phyloP scores from a whole-genome alignment of 2,797 vertebrate species.

The Amphiprion clarkii region DNA sequence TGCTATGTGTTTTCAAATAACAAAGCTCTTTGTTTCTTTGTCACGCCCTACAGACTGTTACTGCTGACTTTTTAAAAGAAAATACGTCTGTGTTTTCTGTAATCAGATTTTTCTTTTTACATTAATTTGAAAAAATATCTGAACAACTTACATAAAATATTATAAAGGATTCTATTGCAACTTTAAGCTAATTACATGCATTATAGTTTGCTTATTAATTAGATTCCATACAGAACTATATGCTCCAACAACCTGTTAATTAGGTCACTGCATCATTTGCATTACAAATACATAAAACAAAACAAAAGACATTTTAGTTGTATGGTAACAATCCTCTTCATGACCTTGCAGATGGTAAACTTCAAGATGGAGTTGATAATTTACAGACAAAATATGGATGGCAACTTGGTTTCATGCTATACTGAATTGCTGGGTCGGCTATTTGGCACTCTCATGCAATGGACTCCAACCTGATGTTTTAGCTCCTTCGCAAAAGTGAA shows the following conservation, averaged over 20 bases:
- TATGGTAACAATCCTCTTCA: slow-evolving; percentile 1
- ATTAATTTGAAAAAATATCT: neutral
- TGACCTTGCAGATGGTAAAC: neutral
- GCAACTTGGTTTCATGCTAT: neutral
- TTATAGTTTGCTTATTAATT: neutral
- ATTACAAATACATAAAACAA: neutral
- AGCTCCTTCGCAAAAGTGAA: slow-evolving; percentile 15
- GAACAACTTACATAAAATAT: neutral
- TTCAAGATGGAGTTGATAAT: neutral
- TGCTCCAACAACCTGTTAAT: neutral
- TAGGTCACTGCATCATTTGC: slow-evolving; percentile 7
- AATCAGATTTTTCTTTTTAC: no score
- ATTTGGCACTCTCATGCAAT: slow-evolving; percentile 6
- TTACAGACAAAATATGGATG: neutral
- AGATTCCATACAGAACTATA: neutral
- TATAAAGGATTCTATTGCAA: neutral
- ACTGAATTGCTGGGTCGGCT: neutral
- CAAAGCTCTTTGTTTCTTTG: no score
- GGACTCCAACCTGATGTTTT: slow-evolving; percentile 26
- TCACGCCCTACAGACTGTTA: no score
- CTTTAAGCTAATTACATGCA: neutral
- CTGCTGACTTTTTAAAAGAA: no score
- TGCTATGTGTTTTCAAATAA: no score
- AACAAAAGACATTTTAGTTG: neutral
- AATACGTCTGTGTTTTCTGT: no score